These are phyloP conservation scores for Drosophila setifemur DNA, from an alignment of 1,140 invertebrate genomes.

Conservation along the genomic window DNA sequence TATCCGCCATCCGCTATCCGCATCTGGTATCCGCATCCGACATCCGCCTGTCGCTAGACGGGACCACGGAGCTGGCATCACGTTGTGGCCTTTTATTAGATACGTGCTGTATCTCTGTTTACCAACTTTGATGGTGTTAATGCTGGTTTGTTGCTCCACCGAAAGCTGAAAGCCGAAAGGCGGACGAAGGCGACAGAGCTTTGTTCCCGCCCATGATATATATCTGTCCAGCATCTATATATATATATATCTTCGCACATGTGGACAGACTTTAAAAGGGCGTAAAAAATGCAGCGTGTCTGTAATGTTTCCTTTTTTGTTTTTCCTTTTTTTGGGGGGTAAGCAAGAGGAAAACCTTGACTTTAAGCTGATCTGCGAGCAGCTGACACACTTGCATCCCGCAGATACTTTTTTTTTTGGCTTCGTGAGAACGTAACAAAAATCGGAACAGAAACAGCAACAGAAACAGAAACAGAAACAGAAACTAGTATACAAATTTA, in stretches of 20 bases:
- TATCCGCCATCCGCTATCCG: not conserved
- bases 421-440: not conserved
- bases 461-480: slow-evolving; percentile 17
- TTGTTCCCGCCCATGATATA: slow-evolving; percentile 48
- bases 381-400: slow-evolving; percentile 29
- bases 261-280: slow-evolving; percentile 7
- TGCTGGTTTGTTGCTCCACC: slow-evolving; percentile 62
- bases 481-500: slow-evolving; percentile 57
- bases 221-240: slow-evolving; percentile 34
- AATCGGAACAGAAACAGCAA: not conserved
- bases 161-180: not conserved
- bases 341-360: slow-evolving; percentile 3
- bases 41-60: slow-evolving; percentile 18
- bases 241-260: slow-evolving; percentile 13
- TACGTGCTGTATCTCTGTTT: slow-evolving; percentile 80
- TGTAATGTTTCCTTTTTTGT: not conserved
- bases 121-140: slow-evolving; percentile 79
- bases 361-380: not conserved
- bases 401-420: not conserved
- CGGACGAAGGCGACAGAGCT: not conserved
- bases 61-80: slow-evolving; percentile 60
- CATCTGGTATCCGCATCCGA: not conserved
- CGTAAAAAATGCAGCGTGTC: slow-evolving; percentile 52
- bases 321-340: not conserved
- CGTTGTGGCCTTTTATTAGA: slow-evolving; percentile 80